Evolutionary conservation across 2,888 invertebrate genomes (phyloP).

Genomic region (Andrena haemorrhoa): DNA sequence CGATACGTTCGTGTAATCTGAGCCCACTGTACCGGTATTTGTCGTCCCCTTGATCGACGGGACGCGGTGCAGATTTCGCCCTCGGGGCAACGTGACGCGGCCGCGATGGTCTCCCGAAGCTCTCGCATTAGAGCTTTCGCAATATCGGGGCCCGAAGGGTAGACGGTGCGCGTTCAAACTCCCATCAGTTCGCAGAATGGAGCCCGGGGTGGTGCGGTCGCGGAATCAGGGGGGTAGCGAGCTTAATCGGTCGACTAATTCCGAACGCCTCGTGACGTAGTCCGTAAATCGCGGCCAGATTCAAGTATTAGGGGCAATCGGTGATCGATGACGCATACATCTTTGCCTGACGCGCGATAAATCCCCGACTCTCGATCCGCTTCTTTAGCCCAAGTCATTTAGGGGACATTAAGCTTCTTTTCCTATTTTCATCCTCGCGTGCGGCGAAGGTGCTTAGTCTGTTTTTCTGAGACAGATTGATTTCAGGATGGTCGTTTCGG

Average conservation of each 20-base stretch:
- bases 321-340: constrained; percentile 66
- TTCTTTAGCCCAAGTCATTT: constrained; percentile 11
- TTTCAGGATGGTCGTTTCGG: background rate
- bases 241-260: constrained; percentile 78
- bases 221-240: constrained; percentile 29
- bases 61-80: constrained; percentile 46
- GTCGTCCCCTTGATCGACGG: constrained; percentile 46
- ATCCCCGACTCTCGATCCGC: constrained; percentile 21
- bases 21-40: constrained; percentile 55
- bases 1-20: constrained; percentile 16
- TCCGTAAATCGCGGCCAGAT: constrained; percentile 49
- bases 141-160: constrained; percentile 67
- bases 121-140: constrained; percentile 69
- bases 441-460: background rate
- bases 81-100: constrained; percentile 50
- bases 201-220: constrained; percentile 30
- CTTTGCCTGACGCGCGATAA: constrained; percentile 19
- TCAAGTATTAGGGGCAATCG: constrained; percentile 52
- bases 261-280: constrained; percentile 44
- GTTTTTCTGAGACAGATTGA: background rate
- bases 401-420: constrained; percentile 8
- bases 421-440: background rate
- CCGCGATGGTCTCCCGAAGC: constrained; percentile 53
- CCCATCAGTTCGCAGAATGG: constrained; percentile 68
- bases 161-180: constrained; percentile 70